phyloP scores from a whole-genome alignment of 2,113 vertebrate genomes.

The Scolopax mira region DNA sequence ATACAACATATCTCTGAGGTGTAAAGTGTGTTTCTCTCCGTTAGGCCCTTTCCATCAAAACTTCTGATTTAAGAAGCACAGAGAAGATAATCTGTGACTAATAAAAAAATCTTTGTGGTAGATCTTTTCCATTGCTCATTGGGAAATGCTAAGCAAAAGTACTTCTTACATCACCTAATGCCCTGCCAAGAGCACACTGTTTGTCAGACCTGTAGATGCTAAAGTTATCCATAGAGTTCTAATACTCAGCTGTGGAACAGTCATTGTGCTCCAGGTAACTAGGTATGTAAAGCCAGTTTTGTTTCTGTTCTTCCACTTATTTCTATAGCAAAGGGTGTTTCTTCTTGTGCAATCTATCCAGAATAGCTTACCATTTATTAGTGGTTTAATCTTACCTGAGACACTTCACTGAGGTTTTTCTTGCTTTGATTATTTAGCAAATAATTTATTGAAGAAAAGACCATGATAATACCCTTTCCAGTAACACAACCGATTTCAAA shows the following conservation, averaged over 20 bases:
- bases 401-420: background rate
- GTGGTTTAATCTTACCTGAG: conserved; percentile 1
- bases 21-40: background rate
- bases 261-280: background rate
- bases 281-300: background rate
- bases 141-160: background rate
- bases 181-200: no score
- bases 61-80: background rate
- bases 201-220: background rate
- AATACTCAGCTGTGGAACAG: background rate
- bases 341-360: background rate
- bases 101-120: background rate
- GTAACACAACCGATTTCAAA: conserved; percentile 33
- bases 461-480: background rate
- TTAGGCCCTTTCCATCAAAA: background rate
- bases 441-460: background rate
- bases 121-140: background rate
- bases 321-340: background rate
- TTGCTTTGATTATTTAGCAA: conserved; percentile 25
- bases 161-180: background rate
- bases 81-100: background rate
- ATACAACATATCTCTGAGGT: background rate
- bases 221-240: background rate
- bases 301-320: background rate
- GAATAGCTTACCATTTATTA: background rate